These are phyloP conservation scores for Portevinia maculata DNA, from an alignment of 2,888 invertebrate genomes.

Conservation along the genomic window DNA sequence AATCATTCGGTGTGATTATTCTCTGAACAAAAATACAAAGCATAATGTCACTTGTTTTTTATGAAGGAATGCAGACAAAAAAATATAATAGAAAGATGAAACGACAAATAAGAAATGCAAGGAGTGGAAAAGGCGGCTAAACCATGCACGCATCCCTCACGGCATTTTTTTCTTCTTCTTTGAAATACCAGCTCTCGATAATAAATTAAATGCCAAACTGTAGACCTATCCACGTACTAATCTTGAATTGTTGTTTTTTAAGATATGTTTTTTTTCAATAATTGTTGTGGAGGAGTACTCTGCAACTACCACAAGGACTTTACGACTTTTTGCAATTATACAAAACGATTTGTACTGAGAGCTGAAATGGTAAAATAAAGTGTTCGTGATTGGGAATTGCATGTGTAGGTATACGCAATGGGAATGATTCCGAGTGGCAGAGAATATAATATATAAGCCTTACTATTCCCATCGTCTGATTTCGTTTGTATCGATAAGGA, in stretches of 20 bases:
- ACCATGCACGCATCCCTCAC: slow-evolving; percentile 36
- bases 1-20: slow-evolving; percentile 25
- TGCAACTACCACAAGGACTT: background rate
- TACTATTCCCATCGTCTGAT: background rate
- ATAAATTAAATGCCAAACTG: slow-evolving; percentile 13
- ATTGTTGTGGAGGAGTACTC: slow-evolving; percentile 13
- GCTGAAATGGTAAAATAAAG: background rate
- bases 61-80: slow-evolving; percentile 53
- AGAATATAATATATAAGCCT: background rate
- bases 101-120: background rate
- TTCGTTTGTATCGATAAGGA: slow-evolving; percentile 53
- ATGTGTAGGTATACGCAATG: background rate
- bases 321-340: background rate
- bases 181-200: slow-evolving; percentile 19
- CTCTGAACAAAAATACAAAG: slow-evolving; percentile 15
- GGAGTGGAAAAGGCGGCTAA: slow-evolving; percentile 15
- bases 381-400: background rate
- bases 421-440: slow-evolving; percentile 4
- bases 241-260: background rate
- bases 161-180: background rate
- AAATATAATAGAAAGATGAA: background rate
- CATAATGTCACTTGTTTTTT: slow-evolving; percentile 50
- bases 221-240: background rate
- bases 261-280: background rate
- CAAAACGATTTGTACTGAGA: slow-evolving; percentile 9